Conservation (phyloP, 2,888 invertebrate species). For the Pristionchus exspectatus region DNA sequence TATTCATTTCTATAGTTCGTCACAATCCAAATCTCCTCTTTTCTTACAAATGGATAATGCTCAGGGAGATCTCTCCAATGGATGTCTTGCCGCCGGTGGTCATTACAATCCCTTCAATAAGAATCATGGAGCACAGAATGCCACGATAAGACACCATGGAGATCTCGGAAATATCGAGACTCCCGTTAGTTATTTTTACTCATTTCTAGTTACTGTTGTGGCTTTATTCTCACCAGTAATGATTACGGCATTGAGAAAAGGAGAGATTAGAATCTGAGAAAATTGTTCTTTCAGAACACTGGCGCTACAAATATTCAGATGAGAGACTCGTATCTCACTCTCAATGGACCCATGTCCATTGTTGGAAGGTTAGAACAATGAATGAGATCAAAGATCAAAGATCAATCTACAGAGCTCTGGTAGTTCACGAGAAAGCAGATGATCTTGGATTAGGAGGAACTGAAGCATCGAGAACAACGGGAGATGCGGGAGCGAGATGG, state of each 20-base stretch:
- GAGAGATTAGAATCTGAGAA: background rate
- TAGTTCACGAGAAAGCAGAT: conserved; percentile 79
- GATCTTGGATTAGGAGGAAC: conserved; percentile 78
- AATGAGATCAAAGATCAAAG: background rate
- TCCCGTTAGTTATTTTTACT: conserved; percentile 57
- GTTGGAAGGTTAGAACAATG: conserved; percentile 33
- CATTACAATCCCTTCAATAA: conserved; percentile 79
- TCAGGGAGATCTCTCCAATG: conserved; percentile 71
- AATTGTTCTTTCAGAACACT: conserved; percentile 59
- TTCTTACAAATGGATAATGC: background rate
- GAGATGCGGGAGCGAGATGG: conserved; percentile 74
- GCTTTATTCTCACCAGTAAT: background rate
- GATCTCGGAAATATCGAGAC: conserved; percentile 79
- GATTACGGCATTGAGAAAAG: background rate
- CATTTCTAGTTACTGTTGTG: background rate
- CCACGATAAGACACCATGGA: conserved; percentile 77
- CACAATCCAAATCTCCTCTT: background rate
- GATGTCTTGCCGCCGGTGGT: conserved; percentile 77
- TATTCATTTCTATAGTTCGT: too few relatives aligned
- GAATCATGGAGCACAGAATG: conserved; percentile 78
- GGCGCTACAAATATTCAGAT: conserved; percentile 66
- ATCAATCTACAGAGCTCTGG: conserved; percentile 63
- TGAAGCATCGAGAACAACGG: conserved; percentile 71
- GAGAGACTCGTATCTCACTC: conserved; percentile 68
- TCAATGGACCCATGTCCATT: conserved; percentile 64